A percentile compares a stretch with the other conserved stretches of the same genome.
Evolutionary conservation across 2,113 vertebrate species (phyloP).

Genomic region (Thymallus thymallus): DNA sequence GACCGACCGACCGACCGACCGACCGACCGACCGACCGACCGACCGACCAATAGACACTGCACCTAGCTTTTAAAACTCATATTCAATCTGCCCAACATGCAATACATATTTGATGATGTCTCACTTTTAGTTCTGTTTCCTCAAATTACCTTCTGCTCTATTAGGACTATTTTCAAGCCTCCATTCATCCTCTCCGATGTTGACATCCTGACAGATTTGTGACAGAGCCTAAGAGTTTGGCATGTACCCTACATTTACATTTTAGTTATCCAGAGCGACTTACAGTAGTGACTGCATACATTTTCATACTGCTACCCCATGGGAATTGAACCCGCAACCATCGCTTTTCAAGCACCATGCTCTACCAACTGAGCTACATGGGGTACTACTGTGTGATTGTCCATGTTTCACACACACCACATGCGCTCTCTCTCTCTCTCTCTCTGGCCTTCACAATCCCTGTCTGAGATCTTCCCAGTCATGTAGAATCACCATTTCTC

Average conservation of each 20-base stretch:
- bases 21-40: not conserved
- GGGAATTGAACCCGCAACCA: no score
- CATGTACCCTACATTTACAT: no score
- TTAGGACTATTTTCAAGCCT: slow-evolving; percentile 29
- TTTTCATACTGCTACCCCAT: no score
- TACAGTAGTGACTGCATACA: no score
- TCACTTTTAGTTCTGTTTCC: not conserved
- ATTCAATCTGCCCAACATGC: not conserved
- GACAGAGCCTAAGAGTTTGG: slow-evolving; percentile 24
- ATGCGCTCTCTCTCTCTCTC: no score
- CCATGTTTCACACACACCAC: slow-evolving; percentile 8
- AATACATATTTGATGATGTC: not conserved
- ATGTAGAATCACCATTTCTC: no score
- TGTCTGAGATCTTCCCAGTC: no score
- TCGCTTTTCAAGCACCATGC: no score
- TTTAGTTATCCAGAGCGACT: no score
- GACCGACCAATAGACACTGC: not conserved
- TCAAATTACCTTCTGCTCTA: slow-evolving; percentile 1
- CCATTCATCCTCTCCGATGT: not conserved
- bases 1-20: not conserved
- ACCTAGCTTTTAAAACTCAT: not conserved
- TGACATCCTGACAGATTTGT: slow-evolving; percentile 43
- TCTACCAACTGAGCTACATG: no score
- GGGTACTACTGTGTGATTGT: slow-evolving; percentile 31
- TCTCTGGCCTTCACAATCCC: no score